Conservation (phyloP, 1,140 invertebrate species). For the Drosophila triauraria region DNA sequence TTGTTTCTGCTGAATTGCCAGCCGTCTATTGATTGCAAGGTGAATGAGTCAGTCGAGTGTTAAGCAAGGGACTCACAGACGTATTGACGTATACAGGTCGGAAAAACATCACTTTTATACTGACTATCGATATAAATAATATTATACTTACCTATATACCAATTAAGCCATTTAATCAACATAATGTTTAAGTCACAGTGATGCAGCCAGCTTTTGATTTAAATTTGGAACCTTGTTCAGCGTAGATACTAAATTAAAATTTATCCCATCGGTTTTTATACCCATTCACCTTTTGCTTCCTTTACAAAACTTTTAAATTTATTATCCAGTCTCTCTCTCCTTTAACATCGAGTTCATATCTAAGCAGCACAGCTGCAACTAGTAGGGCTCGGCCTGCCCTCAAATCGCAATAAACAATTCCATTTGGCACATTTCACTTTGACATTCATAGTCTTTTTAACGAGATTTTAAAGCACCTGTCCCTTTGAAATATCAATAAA, state of each 20-base stretch:
- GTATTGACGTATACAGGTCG: conserved; percentile 11
- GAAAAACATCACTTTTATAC: not conserved
- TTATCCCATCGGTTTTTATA: no score
- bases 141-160: not conserved
- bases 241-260: no score
- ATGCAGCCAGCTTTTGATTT: not conserved
- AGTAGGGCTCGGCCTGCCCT: not conserved
- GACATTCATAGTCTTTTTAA: conserved; percentile 18
- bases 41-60: conserved; percentile 38
- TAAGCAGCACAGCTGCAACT: conserved; percentile 1
- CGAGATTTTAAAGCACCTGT: conserved; percentile 2
- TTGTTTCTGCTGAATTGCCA: not conserved
- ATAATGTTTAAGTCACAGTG: not conserved
- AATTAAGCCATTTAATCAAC: not conserved
- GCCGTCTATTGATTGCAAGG: conserved; percentile 39
- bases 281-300: not conserved
- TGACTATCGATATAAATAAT: not conserved
- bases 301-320: not conserved
- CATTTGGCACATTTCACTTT: conserved; percentile 20
- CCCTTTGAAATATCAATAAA: conserved; percentile 5
- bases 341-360: not conserved
- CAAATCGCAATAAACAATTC: conserved; percentile 45
- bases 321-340: not conserved
- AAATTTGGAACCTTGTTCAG: not conserved
- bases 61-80: conserved; percentile 1